These are phyloP conservation scores for Zaprionus kolodkinae DNA, from an alignment of 1,140 invertebrate genomes.

Conservation along the genomic window DNA sequence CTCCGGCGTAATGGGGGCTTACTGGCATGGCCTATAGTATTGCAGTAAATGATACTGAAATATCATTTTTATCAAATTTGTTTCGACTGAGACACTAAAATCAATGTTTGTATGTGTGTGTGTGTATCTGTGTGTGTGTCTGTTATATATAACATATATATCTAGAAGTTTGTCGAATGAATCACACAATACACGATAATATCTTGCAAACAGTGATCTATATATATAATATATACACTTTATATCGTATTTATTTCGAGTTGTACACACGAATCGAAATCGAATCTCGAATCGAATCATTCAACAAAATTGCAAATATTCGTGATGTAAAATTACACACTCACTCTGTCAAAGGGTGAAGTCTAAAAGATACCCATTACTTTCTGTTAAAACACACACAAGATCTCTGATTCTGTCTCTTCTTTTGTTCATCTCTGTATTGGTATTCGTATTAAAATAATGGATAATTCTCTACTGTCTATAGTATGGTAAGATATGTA, in stretches of 20 bases:
- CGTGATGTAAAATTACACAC: neutral
- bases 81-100: constrained; percentile 35
- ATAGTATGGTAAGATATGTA: no score
- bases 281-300: neutral
- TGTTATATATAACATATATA: neutral
- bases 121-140: neutral
- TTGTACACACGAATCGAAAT: neutral
- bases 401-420: no score
- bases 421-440: no score
- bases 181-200: neutral
- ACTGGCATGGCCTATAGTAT: constrained; percentile 73
- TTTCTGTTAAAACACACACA: neutral
- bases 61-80: constrained; percentile 68
- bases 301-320: neutral
- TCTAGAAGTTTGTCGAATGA: neutral
- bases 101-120: constrained; percentile 19
- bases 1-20: constrained; percentile 56
- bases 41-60: constrained; percentile 60
- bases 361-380: neutral
- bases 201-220: neutral
- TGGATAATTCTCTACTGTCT: no score
- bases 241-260: neutral
- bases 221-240: no score
- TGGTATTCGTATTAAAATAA: neutral
- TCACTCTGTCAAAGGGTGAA: neutral